Evolutionary conservation across 2,113 vertebrate species (phyloP).

Genomic region (Choloepus hoffmanni): DNA sequence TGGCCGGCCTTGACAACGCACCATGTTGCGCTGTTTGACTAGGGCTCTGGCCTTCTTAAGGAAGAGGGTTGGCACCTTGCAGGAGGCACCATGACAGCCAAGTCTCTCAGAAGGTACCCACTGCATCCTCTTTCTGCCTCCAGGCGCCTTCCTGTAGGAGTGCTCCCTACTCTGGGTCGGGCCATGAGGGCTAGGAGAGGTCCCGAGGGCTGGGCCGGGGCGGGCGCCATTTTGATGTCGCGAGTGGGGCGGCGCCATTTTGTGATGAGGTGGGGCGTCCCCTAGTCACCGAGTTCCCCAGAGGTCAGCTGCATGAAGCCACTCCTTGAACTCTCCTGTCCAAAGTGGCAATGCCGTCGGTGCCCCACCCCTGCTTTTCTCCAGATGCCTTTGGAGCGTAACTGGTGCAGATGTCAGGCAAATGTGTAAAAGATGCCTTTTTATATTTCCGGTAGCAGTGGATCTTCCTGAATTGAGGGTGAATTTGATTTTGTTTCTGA

Average conservation of each 20-base stretch:
- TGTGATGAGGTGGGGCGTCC: not conserved
- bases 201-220: not conserved
- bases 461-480: not conserved
- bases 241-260: not conserved
- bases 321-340: not conserved
- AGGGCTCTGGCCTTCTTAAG: constrained; percentile 88
- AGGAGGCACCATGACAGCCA: not conserved
- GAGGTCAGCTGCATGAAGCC: not conserved
- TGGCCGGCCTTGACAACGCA: not conserved
- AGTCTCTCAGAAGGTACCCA: constrained; percentile 62
- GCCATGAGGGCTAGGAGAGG: not conserved
- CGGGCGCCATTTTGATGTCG: not conserved
- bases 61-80: constrained; percentile 77
- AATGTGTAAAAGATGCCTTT: not conserved
- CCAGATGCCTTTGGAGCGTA: not conserved
- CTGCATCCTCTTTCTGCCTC: not conserved
- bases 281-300: too few species aligned
- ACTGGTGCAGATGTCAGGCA: not conserved
- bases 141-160: not conserved
- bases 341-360: not conserved
- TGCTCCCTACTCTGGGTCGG: not conserved
- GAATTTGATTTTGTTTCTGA: not conserved
- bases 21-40: constrained; percentile 77
- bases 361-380: not conserved
- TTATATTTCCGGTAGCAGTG: not conserved